phyloP scores from a whole-genome alignment of 2,888 invertebrate genomes.

The Agriotes lineatus region DNA sequence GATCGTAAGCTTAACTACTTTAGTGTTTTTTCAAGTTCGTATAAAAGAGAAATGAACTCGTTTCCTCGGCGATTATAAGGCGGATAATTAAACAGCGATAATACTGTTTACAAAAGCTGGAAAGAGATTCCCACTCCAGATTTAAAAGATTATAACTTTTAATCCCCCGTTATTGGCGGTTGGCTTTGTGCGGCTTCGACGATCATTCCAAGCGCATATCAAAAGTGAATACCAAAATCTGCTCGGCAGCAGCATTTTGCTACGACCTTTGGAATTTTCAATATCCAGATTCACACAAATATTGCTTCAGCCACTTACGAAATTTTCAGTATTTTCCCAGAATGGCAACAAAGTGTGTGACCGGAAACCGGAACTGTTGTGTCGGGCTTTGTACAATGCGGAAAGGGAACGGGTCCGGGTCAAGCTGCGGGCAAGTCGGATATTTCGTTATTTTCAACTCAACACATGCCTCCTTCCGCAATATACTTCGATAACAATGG shows the following conservation, averaged over 20 bases:
- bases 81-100: conserved; percentile 12
- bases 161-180: not conserved
- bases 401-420: conserved; percentile 26
- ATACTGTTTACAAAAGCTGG: not conserved
- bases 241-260: not conserved
- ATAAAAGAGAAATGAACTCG: conserved; percentile 27
- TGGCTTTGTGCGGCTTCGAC: no score
- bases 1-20: conserved; percentile 32
- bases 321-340: conserved; percentile 10
- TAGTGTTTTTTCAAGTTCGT: conserved; percentile 32
- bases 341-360: conserved; percentile 32
- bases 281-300: not conserved
- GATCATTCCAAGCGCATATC: no score
- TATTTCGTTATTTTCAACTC: conserved; percentile 41
- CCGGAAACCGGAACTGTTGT: conserved; percentile 38
- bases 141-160: not conserved
- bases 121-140: not conserved
- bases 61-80: not conserved
- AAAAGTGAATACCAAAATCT: no score
- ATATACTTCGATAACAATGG: conserved; percentile 38
- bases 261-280: not conserved
- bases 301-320: not conserved
- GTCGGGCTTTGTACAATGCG: conserved; percentile 21
- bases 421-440: conserved; percentile 36
- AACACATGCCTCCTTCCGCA: conserved; percentile 37